Evolutionary conservation across 2,797 vertebrate genomes (phyloP).

Genomic region (Chaunax sp.): DNA sequence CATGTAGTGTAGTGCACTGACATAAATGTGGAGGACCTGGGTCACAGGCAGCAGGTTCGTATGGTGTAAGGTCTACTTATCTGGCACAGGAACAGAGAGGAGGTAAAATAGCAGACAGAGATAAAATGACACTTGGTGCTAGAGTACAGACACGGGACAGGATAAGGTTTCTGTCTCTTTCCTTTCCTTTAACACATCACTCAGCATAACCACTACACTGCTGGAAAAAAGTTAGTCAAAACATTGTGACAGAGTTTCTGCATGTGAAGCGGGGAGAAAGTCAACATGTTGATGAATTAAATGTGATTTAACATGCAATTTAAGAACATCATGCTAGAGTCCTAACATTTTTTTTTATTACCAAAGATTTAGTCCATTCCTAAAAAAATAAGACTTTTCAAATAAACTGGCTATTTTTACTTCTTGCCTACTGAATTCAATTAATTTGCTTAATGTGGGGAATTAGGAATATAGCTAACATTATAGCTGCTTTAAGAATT

Average conservation of each 20-base stretch:
- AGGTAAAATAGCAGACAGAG: conserved; percentile 56
- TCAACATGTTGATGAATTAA: conserved; percentile 24
- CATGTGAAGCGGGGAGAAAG: conserved; percentile 16
- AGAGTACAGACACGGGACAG: conserved; percentile 56
- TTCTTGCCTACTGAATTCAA: neutral
- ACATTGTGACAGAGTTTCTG: conserved; percentile 34
- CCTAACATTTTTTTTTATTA: neutral
- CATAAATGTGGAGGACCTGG: conserved; percentile 39
- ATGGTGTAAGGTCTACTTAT: conserved; percentile 58
- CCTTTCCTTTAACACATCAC: conserved; percentile 56
- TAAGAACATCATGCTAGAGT: conserved; percentile 1
- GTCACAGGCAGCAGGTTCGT: conserved; percentile 48
- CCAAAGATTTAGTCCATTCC: neutral
- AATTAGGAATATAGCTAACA: neutral
- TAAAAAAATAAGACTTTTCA: too few relatives aligned
- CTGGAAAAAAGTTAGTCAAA: conserved; percentile 49
- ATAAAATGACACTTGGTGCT: conserved; percentile 59
- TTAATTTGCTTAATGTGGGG: neutral
- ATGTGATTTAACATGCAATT: conserved; percentile 24
- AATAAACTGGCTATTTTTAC: neutral
- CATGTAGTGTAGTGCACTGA: conserved; percentile 40
- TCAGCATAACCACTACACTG: conserved; percentile 52
- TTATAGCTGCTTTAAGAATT: too few relatives aligned
- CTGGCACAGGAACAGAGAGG: conserved; percentile 71
- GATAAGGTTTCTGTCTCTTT: conserved; percentile 69